Base-by-base conservation (phyloP, 2,797 vertebrate genomes). In the Periophthalmus magnuspinnatus region DNA sequence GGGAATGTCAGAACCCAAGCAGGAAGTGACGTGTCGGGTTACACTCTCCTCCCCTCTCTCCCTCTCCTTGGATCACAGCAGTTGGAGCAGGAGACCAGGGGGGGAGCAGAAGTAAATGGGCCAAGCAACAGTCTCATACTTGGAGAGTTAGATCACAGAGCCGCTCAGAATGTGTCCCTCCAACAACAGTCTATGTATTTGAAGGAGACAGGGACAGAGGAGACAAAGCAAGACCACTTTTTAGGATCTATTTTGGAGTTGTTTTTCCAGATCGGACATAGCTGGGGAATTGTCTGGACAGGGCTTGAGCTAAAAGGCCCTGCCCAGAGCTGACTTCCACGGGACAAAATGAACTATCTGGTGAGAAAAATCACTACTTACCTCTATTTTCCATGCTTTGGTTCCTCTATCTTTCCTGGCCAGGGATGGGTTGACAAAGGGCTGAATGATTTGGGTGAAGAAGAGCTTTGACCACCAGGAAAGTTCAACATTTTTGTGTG, bases 131-230 rank as follows among this genome's bases (percentile, higher is more conserved):
- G 75, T 73, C 85, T 93, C 93, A 93, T 94, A 93, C 89, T 90
- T 93, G 78, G 78, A 76, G 82, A 84, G 83, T 93, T 91, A 94
- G 91, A 90, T 95, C 93, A 94, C 88, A 22, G 87, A 88, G 89
- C 74, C 80, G 75, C 75, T 81, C 83, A 87, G 83, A 90, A 93
- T 94, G 89, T 82, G 81, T 88, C 68, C 76, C 80, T 72, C 38
- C 21, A 77, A 76, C 86, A 77, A 81, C 83, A 83, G 67, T 10
- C 57, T 79, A 77, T 78, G 80, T 33, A 79, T 79, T 67, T 56
- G 66, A 69, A 59, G 45, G 38, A 5, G 69, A 52, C 13, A 14
- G 54, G 64, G 32, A 36, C 33, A 50, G 56, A 52, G 54, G 57
- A 55, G 80, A 65, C 76, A 72, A 75, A 77, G 58, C 67, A 56